Evolutionary conservation across 2,888 invertebrate species (phyloP), one percentile per base, ranked within the genome.

Genomic region (Agriopis leucophaearia): DNA sequence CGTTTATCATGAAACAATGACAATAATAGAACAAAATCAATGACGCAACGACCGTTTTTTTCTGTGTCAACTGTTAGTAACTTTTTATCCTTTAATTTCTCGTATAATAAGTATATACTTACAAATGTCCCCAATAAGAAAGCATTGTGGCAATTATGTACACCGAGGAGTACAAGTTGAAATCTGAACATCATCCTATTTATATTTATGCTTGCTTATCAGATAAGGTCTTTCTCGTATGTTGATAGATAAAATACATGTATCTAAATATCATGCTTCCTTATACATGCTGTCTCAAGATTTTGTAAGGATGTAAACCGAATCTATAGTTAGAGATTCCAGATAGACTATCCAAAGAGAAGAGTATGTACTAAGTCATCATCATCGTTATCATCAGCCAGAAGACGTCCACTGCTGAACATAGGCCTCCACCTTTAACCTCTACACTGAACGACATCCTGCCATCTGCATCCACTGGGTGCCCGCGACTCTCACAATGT

Each of bases 91-190:
- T 27, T 4, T 27, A 48, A 9, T 48, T 10, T 1, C 0, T 13
- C 27, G 10, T 44, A 44, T 13, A 10, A 3, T 12, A 8, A 1
- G 40, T 1, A 4, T 6, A n/a, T 64, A 60, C 65, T 65, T 36
- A 65, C 65, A 59, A 7, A 48, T n/a, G 44, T 38, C 55, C 55
- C 59, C 59, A 65, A 18, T 55, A 44, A 50, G 44, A 48, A 59
- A 48, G 35, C 65, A 65, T 65, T 40, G 47, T 51, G 35, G 27
- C 27, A 12, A 42, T 10, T 47, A 45, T 10, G 42, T 16, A 7
- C 27, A 48, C 40, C 48, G 40, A 10, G 15, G 27, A 42, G 40
- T 52, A 57, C 35, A 40, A 47, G 13, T 45, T 10, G 12, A 36
- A 35, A 45, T 36, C 6, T 8, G 1, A 8, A 15, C 13, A 6